Conservation (phyloP, 2,113 vertebrate genomes). For the Balaeniceps rex region DNA sequence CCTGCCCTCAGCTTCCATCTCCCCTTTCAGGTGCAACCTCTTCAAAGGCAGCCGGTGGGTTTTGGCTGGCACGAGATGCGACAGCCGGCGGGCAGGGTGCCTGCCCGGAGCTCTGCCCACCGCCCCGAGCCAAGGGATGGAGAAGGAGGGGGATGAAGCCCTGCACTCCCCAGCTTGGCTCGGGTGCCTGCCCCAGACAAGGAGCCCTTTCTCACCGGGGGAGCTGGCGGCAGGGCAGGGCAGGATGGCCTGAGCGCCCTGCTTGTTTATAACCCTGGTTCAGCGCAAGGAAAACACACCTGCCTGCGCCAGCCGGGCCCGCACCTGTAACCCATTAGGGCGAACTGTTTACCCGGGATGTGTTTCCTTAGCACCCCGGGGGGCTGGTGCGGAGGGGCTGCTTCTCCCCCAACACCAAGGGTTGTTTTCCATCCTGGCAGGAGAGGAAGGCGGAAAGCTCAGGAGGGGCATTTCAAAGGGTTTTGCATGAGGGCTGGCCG, state of each 20-base stretch:
- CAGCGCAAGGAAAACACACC: conserved; percentile 24
- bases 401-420: not conserved
- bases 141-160: not conserved
- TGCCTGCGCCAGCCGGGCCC: not conserved
- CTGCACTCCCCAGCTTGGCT: not conserved
- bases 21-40: conserved; percentile 1
- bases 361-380: not conserved
- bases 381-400: not conserved
- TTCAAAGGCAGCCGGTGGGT: not conserved
- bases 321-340: conserved; percentile 10
- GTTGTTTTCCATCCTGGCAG: not conserved
- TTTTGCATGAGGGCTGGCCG: not conserved
- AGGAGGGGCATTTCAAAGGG: not conserved
- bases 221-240: not conserved
- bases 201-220: conserved; percentile 57
- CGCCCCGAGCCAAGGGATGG: not conserved
- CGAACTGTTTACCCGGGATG: not conserved
- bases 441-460: not conserved
- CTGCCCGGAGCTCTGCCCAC: not conserved
- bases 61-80: conserved; percentile 28
- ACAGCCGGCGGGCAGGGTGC: not conserved
- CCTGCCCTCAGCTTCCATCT: not conserved
- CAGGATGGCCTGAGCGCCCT: conserved; percentile 29
- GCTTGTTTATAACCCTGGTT: conserved; percentile 44
- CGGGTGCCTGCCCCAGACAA: conserved; percentile 44